These are phyloP conservation scores for Periophthalmodon schlosseri DNA, from an alignment of 2,113 vertebrate genomes.

Conservation along the genomic window DNA sequence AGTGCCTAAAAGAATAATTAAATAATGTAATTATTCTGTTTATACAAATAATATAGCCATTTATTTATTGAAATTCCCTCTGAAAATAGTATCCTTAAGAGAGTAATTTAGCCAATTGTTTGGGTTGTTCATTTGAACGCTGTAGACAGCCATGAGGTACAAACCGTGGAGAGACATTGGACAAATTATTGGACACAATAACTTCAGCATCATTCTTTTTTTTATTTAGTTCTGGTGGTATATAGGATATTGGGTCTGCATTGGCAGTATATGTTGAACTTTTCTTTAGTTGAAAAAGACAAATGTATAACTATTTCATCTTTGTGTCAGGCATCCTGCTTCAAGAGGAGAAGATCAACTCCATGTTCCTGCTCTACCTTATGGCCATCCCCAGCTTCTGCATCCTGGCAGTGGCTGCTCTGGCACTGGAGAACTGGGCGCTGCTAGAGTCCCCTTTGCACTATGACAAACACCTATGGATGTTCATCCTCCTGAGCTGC, in stretches of 20 bases:
- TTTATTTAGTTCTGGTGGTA: too few species aligned
- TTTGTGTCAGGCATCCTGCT: conserved; percentile 84
- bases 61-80: neutral
- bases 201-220: too few species aligned
- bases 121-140: neutral
- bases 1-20: neutral
- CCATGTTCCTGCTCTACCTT: conserved; percentile 88
- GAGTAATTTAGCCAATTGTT: neutral
- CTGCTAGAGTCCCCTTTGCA: conserved; percentile 76
- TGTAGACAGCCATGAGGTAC: neutral
- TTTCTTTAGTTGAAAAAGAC: neutral
- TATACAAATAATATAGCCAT: too few species aligned
- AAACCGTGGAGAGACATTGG: neutral
- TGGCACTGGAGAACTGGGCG: conserved; percentile 86
- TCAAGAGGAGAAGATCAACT: conserved; percentile 90
- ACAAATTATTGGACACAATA: too few species aligned
- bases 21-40: too few species aligned
- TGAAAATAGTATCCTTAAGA: neutral
- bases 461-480: conserved; percentile 84
- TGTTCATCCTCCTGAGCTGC: conserved; percentile 92
- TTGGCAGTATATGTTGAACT: too few species aligned
- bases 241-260: too few species aligned
- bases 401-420: conserved; percentile 85
- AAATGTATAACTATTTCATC: neutral
- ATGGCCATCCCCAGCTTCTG: conserved; percentile 95